Conservation (phyloP, 2,797 vertebrate genomes). For the Arnoldichthys spilopterus region DNA sequence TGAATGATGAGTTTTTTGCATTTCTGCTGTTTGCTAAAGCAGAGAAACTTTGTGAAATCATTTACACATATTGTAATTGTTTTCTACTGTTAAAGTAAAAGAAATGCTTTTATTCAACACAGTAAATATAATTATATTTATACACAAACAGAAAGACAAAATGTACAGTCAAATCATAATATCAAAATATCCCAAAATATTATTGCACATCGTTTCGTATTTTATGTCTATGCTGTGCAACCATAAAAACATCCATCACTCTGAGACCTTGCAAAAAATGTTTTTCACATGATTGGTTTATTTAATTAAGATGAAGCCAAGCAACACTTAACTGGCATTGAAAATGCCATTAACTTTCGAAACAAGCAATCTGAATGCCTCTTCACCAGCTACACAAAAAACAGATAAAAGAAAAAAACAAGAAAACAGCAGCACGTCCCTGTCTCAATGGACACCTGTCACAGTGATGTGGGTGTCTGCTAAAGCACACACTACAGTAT, state of each 20-base stretch:
- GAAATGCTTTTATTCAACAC: too few species aligned
- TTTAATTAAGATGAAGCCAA: background rate
- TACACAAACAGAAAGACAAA: too few species aligned
- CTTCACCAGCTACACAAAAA: background rate
- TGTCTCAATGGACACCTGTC: constrained; percentile 66
- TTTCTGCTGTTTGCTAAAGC: too few species aligned
- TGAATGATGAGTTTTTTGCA: too few species aligned
- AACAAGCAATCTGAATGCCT: background rate
- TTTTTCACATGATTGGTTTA: background rate
- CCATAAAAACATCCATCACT: background rate
- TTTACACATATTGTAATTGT: too few species aligned
- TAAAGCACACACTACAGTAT: constrained; percentile 30
- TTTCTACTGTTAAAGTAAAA: too few species aligned
- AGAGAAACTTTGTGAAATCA: too few species aligned
- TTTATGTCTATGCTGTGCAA: background rate
- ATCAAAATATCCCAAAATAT: background rate
- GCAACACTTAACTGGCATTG: background rate
- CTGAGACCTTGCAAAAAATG: too few species aligned
- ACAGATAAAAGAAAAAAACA: background rate
- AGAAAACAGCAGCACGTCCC: constrained; percentile 30
- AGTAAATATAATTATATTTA: too few species aligned
- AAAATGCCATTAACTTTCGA: background rate
- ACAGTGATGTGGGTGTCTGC: constrained; percentile 71
- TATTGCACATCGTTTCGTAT: background rate
- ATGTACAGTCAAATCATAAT: too few species aligned